Evolutionary conservation across 1,140 invertebrate genomes (phyloP).

Genomic region (Diorhabda sublineata): DNA sequence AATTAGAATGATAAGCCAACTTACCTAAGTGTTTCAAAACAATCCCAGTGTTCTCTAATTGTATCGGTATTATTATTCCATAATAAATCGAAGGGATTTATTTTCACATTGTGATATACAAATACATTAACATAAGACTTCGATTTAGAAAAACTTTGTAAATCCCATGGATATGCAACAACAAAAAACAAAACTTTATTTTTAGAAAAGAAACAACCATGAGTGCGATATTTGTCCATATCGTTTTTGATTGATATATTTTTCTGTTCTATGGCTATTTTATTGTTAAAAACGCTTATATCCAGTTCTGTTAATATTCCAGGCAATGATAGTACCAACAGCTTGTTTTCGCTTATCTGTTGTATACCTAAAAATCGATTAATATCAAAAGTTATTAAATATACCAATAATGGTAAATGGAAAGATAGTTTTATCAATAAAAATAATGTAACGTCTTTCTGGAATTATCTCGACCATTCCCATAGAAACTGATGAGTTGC

Average conservation of each 20-base stretch:
- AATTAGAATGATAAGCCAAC: neutral
- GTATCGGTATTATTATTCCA: constrained; percentile 28
- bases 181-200: constrained; percentile 29
- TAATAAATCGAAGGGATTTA: constrained; percentile 31
- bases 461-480: no score
- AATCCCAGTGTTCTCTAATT: constrained; percentile 35
- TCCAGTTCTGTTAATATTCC: constrained; percentile 32
- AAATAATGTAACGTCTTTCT: no score
- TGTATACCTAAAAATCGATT: constrained; percentile 26
- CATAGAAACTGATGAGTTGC: no score
- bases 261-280: constrained; percentile 29
- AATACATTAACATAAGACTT: constrained; percentile 27
- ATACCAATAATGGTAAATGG: no score
- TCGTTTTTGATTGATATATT: constrained; percentile 28
- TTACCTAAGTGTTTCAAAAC: constrained; percentile 36
- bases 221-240: constrained; percentile 21
- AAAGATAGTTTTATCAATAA: no score
- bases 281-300: constrained; percentile 24
- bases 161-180: constrained; percentile 25
- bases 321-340: constrained; percentile 32
- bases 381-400: no score
- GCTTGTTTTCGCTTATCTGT: constrained; percentile 22
- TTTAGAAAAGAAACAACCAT: constrained; percentile 29
- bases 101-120: constrained; percentile 28
- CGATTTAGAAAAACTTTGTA: constrained; percentile 24